Evolutionary conservation across 2,888 invertebrate genomes (phyloP), one percentile per base, ranked within the genome.

Genomic region (Allolobophora icterica): DNA sequence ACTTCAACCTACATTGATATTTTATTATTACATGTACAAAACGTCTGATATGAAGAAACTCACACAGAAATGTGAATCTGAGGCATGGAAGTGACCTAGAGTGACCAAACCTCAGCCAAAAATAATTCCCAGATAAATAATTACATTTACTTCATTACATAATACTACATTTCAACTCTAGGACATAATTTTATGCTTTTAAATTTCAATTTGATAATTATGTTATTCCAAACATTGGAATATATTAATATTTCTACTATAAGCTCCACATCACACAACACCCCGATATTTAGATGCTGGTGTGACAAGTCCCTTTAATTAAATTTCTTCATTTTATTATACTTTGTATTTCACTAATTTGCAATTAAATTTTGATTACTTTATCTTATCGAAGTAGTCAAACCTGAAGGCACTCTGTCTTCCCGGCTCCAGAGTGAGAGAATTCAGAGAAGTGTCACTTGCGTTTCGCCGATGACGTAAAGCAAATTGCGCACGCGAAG

Each of bases 401-500:
- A n/a, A 94, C 94, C 94, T 94, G 93, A 95, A 95, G 91, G 95
- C 95, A 94, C 95, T 95, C 45, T 34, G 87, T 87, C 90, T 91
- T 84, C 92, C 91, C 21, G 92, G 91, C 5, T 42, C 84, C 58
- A 92, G 92, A 21, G 84, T 97, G 95, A 97, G 97, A 94, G 97
- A 97, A 93, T 38, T 71, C 33, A 97, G 97, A 91, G 92, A 91
- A 24, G 92, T 91, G 89, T 92, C 92, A 71, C 92, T 92, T 89
- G 90, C 89, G 42, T 92, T 92, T 30, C 92, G 89, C 11, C 92
- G 89, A 71, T 91, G 91, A 87, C 92, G 89, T n/a, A 91, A 91
- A 87, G 87, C 34, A 87, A 87, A 87, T 17, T 34, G 35, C 42
- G 89, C 52, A 30, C 90, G 89, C 15, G 58, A 90, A 24, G 84